Evolutionary conservation across 2,888 invertebrate species (phyloP).

Genomic region (Toxonevra muliebris): DNA sequence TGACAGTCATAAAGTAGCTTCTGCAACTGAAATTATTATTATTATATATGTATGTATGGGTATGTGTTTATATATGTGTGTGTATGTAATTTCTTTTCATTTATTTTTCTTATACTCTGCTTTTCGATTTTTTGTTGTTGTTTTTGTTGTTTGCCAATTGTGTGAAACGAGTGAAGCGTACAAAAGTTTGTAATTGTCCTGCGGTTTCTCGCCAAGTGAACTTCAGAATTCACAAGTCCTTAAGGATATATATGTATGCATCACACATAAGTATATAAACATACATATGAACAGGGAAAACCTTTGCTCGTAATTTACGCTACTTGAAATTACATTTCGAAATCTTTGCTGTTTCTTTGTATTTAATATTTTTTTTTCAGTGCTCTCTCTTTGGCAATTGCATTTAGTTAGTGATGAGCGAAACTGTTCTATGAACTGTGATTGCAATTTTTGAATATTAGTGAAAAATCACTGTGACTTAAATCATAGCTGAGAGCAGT

Average conservation of each 20-base stretch:
- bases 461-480: neutral
- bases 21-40: conserved; percentile 23
- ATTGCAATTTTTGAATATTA: no score
- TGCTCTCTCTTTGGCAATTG: neutral
- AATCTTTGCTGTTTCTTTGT: conserved; percentile 23
- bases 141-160: neutral
- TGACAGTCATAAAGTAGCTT: conserved; percentile 19
- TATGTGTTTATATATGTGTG: no score
- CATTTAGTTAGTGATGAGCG: no score
- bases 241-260: neutral
- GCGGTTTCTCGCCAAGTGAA: conserved; percentile 10
- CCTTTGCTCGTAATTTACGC: conserved; percentile 21
- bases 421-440: no score
- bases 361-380: neutral
- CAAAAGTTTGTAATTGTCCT: conserved; percentile 26
- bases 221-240: conserved; percentile 1
- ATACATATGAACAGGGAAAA: neutral
- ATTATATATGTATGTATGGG: neutral
- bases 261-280: neutral
- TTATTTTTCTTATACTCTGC: neutral
- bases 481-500: neutral
- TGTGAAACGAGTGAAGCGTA: conserved; percentile 20
- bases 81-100: neutral
- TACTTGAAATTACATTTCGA: conserved; percentile 30
- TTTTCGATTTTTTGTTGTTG: neutral